These are phyloP conservation scores for Cygnus buccinator DNA, from an alignment of 2,113 vertebrate genomes.

Conservation along the genomic window DNA sequence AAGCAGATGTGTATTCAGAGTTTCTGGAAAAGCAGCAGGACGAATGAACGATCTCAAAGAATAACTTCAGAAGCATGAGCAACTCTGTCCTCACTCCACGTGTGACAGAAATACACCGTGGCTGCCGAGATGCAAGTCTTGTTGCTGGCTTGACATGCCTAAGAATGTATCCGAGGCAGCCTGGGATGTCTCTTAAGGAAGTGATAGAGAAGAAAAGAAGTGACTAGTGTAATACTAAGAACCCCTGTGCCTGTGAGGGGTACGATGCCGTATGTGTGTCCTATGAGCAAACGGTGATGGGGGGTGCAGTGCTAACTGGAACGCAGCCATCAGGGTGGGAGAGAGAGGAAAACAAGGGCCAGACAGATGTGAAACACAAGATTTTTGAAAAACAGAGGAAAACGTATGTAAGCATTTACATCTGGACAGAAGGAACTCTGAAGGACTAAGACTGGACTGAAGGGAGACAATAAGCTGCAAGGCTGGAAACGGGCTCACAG, in stretches of 20 bases:
- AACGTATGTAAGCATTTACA: not conserved
- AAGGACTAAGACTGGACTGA: not conserved
- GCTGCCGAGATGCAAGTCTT: not conserved
- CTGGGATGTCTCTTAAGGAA: not conserved
- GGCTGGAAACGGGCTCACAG: not conserved
- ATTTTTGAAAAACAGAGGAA: not conserved
- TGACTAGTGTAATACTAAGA: not conserved
- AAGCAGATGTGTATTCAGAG: not conserved
- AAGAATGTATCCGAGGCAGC: not conserved
- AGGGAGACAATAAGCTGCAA: not conserved
- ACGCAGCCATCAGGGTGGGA: not conserved
- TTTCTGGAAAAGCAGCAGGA: not conserved
- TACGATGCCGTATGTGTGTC: rapidly evolving
- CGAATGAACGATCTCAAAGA: not conserved
- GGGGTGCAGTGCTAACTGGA: not conserved
- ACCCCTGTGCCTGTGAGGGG: not conserved
- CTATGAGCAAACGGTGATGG: not conserved
- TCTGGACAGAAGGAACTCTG: not conserved
- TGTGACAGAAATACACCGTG: not conserved
- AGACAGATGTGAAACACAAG: not conserved
- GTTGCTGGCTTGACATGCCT: not conserved
- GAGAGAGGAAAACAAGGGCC: not conserved
- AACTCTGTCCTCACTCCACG: rapidly evolving
- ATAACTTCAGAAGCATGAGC: rapidly evolving
- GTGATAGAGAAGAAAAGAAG: not conserved